A percentile compares a stretch with the other conserved stretches of the same genome.
phyloP scores from a whole-genome alignment of 2,113 vertebrate genomes.

The Leucoraja erinaceus region DNA sequence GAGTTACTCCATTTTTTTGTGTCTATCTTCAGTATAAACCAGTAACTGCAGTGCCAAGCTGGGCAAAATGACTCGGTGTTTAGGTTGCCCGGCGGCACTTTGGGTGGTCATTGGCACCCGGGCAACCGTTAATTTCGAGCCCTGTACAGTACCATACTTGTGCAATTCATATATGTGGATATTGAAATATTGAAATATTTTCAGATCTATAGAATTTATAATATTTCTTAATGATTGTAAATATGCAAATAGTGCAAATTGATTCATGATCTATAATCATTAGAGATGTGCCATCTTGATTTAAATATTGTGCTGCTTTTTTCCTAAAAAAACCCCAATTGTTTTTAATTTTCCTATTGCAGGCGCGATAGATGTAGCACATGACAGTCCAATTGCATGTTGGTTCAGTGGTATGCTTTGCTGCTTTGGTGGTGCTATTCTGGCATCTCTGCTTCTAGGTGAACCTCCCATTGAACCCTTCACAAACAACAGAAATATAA shows the following conservation, averaged over 20 bases:
- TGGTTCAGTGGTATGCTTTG: constrained; percentile 96
- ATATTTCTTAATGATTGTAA: not conserved
- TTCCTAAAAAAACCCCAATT: not conserved
- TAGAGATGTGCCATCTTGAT: not conserved
- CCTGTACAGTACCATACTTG: not conserved
- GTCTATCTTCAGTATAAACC: too few relatives aligned
- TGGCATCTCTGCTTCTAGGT: constrained; percentile 80
- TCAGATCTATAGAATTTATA: not conserved
- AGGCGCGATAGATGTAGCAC: constrained; percentile 70
- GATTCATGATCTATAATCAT: not conserved
- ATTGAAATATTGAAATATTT: not conserved
- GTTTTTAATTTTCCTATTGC: constrained; percentile 45
- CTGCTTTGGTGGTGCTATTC: constrained; percentile 88
- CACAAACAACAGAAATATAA: constrained; percentile 68
- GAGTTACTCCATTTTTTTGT: too few relatives aligned
- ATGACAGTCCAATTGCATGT: constrained; percentile 79
- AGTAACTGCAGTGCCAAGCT: too few relatives aligned
- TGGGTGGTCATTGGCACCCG: too few relatives aligned
- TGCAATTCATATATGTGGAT: not conserved
- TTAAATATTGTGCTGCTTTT: not conserved
- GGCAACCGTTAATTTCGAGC: too few relatives aligned
- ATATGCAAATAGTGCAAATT: not conserved
- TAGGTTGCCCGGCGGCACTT: too few relatives aligned
- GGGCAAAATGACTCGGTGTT: too few relatives aligned
- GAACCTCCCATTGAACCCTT: constrained; percentile 79